These are phyloP conservation scores for Diabrotica virgifera DNA, from an alignment of 1,140 invertebrate genomes.

Conservation along the genomic window DNA sequence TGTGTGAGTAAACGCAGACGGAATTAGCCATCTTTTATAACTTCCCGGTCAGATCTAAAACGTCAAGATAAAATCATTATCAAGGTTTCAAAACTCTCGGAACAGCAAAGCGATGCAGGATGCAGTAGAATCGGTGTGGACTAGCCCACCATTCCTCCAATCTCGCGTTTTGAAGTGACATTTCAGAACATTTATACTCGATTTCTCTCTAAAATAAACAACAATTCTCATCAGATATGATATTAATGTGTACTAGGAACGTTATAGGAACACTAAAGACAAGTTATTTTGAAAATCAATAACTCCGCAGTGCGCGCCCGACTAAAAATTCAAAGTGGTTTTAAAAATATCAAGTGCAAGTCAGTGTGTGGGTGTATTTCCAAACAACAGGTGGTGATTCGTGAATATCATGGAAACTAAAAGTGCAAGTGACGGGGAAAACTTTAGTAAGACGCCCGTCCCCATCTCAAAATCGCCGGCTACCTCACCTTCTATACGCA, in stretches of 20 bases:
- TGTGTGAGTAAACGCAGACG: too few relatives aligned
- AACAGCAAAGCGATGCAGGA: background rate
- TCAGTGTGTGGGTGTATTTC: constrained; percentile 15
- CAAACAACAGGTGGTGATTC: constrained; percentile 18
- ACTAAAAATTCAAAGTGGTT: constrained; percentile 2
- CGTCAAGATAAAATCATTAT: constrained; percentile 1
- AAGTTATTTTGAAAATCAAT: constrained; percentile 6
- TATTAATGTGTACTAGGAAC: background rate
- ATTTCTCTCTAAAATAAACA: background rate
- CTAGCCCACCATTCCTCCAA: background rate
- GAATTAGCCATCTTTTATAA: too few relatives aligned
- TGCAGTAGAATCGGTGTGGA: background rate
- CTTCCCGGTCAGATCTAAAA: background rate
- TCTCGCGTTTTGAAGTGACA: background rate
- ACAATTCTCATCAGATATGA: background rate
- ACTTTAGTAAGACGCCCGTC: constrained; percentile 46
- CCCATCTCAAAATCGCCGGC: constrained; percentile 45
- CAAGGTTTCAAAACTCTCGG: background rate
- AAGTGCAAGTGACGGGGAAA: constrained; percentile 32
- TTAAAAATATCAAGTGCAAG: constrained; percentile 9
- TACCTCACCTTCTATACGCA: constrained; percentile 43
- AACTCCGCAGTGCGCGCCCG: background rate
- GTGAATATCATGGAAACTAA: constrained; percentile 26
- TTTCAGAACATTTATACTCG: background rate
- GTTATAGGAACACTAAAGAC: too few relatives aligned